Evolutionary conservation across 1,140 invertebrate genomes (phyloP).

Genomic region (Temnothorax curvispinosus): DNA sequence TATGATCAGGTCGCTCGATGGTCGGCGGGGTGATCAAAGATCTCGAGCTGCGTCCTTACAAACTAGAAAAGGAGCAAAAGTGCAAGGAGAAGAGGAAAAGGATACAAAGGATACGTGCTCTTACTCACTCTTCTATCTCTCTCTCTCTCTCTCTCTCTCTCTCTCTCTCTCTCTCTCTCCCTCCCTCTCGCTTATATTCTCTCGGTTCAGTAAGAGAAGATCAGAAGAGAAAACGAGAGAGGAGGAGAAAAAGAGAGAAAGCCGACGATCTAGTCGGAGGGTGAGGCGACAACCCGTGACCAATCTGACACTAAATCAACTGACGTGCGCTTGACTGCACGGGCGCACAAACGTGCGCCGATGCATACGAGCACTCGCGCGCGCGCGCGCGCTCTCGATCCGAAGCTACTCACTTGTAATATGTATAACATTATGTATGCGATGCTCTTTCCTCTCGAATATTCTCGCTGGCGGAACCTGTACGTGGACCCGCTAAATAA

Average conservation of each 20-base stretch:
- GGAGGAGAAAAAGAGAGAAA: conserved; percentile 43
- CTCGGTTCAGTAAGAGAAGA: conserved; percentile 33
- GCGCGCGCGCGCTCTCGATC: conserved; percentile 44
- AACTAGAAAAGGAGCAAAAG: conserved; percentile 61
- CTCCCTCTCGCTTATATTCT: background rate
- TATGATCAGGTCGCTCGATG: conserved; percentile 79
- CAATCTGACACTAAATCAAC: conserved; percentile 83
- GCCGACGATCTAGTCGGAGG: conserved; percentile 62
- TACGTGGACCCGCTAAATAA: conserved; percentile 29
- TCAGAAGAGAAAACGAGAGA: conserved; percentile 48
- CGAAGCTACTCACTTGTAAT: conserved; percentile 43
- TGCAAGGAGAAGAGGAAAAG: conserved; percentile 22
- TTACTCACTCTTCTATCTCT: background rate
- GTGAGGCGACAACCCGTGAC: conserved; percentile 82
- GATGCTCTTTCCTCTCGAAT: conserved; percentile 32
- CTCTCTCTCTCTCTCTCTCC: conserved; percentile 7
- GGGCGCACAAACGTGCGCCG: conserved; percentile 55
- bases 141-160: background rate
- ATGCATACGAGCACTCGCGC: conserved; percentile 50
- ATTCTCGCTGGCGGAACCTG: conserved; percentile 13
- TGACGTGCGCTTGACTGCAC: conserved; percentile 74
- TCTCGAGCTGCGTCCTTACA: conserved; percentile 68
- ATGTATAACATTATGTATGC: conserved; percentile 55
- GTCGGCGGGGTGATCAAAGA: conserved; percentile 80
- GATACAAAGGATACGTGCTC: background rate